phyloP scores from a whole-genome alignment of 2,888 invertebrate genomes.

The Drosophila nigricruria region DNA sequence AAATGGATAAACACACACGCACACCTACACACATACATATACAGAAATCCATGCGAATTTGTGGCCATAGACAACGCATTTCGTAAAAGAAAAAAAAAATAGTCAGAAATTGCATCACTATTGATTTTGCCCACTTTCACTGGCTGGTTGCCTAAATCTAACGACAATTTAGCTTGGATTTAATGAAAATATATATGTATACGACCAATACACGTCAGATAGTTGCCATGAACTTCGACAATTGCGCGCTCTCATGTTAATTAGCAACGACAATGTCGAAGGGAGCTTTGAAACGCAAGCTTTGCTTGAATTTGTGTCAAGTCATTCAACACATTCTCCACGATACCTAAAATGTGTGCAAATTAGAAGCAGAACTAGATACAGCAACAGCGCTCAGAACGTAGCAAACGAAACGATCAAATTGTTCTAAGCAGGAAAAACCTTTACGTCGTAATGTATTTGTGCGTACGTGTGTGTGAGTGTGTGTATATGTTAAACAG shows the following conservation, averaged over 20 bases:
- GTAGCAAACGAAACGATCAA: conserved; percentile 27
- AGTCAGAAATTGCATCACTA: conserved; percentile 66
- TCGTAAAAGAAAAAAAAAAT: conserved; percentile 32
- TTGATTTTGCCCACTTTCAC: conserved; percentile 82
- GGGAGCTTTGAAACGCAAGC: conserved; percentile 48
- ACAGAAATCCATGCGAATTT: conserved; percentile 42
- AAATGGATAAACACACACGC: conserved; percentile 21
- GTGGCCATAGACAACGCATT: conserved; percentile 39
- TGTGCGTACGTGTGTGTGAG: neutral
- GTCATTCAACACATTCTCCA: conserved; percentile 52
- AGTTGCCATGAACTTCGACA: conserved; percentile 57
- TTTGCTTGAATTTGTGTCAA: conserved; percentile 54
- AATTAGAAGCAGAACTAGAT: conserved; percentile 56
- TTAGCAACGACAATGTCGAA: conserved; percentile 29
- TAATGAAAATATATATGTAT: conserved; percentile 21
- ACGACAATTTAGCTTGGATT: conserved; percentile 15
- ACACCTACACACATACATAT: conserved; percentile 20
- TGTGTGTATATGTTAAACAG: conserved; percentile 11
- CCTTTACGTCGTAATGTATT: conserved; percentile 1
- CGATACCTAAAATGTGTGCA: conserved; percentile 44
- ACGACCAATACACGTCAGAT: conserved; percentile 52
- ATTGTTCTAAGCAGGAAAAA: conserved; percentile 45
- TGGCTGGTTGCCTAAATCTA: conserved; percentile 37
- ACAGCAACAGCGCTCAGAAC: conserved; percentile 15
- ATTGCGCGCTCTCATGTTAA: conserved; percentile 59